Evolutionary conservation across 2,888 invertebrate genomes (phyloP), one percentile per base, ranked within the genome.

Genomic region (Drosophila anomelani): DNA sequence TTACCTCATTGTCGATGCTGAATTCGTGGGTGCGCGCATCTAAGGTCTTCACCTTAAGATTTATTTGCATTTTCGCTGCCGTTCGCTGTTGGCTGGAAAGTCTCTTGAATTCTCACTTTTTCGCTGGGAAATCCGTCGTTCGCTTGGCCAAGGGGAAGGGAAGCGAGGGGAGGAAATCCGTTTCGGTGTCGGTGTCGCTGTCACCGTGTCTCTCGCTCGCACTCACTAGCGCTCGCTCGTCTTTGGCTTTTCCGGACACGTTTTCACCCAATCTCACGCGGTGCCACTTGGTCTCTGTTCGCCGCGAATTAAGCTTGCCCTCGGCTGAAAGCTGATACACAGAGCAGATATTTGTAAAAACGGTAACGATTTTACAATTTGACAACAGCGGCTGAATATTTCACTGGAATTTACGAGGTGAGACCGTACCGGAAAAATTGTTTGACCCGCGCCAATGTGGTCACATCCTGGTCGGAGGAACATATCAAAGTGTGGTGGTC

Each of bases 1-100:
- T 96, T 94, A 97, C 97, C 93, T 96, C 96, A 94, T 97, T 96
- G 75, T 96, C 96, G 66, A 97, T 95, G 58, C 94, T 94, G 92
- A 97, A 97, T 53, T 94, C 93, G 92, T 97, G 97, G 93, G 97
- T 97, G 91, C 95, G 95, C 41, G 97, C 96, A 94, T 98, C 97
- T 91, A 98, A 94, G 73, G 97, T 98, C 93, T 97, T 97, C 84
- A 98, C 96, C 81, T 96, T 97, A 87, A 98, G 94, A 87, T 96
- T 95, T 93, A 97, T 96, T 88, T 92, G 89, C 91, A 91, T 92
- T 90, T 91, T 91, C 44, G 51, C 70, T 63, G 61, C 68, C 68
- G 68, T 79, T 53, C 20, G 51, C 70, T 46, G 56, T 72, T 39
- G 15, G 63, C 39, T 74, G 71, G 62, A 71, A 62, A 68, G 66